These are phyloP conservation scores for Gerris lacustris DNA, from an alignment of 2,888 invertebrate species.

Conservation along the genomic window DNA sequence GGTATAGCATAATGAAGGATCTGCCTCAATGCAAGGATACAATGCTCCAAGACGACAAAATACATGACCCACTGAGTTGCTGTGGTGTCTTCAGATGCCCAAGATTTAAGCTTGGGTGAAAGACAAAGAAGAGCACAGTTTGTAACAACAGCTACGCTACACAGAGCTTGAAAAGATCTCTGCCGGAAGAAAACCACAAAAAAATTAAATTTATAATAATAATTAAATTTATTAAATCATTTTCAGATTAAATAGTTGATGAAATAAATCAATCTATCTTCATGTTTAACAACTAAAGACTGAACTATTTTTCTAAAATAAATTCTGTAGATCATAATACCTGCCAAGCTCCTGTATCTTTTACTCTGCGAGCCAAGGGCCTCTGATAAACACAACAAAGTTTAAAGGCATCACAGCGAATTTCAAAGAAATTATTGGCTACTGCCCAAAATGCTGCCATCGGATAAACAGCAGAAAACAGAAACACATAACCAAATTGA, in stretches of 20 bases:
- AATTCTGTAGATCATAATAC: conserved; percentile 35
- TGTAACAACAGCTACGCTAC: conserved; percentile 55
- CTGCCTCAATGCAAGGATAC: conserved; percentile 51
- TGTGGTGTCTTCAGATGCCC: conserved; percentile 35
- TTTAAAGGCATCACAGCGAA: conserved; percentile 62
- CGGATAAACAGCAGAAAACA: conserved; percentile 65
- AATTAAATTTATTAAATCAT: too few species aligned
- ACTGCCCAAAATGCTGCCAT: conserved; percentile 62
- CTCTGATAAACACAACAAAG: conserved; percentile 55
- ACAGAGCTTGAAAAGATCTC: conserved; percentile 54
- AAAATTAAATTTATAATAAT: too few species aligned
- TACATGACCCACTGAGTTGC: conserved; percentile 44
- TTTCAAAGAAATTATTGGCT: conserved; percentile 60
- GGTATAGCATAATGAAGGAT: conserved; percentile 54
- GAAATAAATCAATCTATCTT: too few species aligned
- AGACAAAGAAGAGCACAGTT: conserved; percentile 61
- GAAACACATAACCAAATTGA: conserved; percentile 65
- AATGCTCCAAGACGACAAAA: conserved; percentile 57
- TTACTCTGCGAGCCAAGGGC: conserved; percentile 52
- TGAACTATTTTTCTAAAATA: too few species aligned
- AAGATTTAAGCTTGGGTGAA: conserved; percentile 48
- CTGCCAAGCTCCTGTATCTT: conserved; percentile 67
- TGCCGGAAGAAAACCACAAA: conserved; percentile 30
- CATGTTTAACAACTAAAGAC: too few species aligned
- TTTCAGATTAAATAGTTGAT: too few species aligned